These are phyloP conservation scores for Brachypteracias leptosomus DNA, from an alignment of 2,113 vertebrate genomes.

Conservation along the genomic window DNA sequence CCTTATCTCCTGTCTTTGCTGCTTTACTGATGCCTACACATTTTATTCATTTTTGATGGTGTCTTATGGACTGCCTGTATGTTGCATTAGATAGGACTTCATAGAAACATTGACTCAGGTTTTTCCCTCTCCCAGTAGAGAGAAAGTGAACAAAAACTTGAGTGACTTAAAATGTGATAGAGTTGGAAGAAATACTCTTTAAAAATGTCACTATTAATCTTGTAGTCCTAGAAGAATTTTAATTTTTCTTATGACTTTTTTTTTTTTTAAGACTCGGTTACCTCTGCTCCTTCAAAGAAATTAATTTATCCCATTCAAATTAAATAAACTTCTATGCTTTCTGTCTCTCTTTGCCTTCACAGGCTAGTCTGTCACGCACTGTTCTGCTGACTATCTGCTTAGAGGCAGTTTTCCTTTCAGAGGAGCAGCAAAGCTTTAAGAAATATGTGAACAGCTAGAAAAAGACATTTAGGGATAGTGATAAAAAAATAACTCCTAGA, in stretches of 20 bases:
- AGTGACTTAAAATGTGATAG: not conserved
- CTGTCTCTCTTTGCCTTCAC: not conserved
- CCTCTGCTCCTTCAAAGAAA: not conserved
- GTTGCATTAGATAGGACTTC: not conserved
- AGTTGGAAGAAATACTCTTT: not conserved
- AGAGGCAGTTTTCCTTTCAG: not conserved
- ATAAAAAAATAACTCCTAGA: not conserved
- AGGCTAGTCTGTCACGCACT: not conserved
- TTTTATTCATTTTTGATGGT: not conserved
- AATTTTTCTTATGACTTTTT: not conserved
- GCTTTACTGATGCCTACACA: not conserved
- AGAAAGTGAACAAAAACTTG: not conserved
- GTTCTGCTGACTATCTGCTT: not conserved
- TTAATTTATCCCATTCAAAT: not conserved
- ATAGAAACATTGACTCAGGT: not conserved
- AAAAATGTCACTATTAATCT: not conserved
- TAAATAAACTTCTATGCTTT: not conserved
- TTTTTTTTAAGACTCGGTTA: not conserved
- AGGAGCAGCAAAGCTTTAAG: not conserved
- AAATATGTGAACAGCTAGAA: not conserved
- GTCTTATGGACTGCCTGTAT: not conserved
- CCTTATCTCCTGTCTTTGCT: not conserved
- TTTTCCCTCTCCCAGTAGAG: not conserved
- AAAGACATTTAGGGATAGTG: not conserved
- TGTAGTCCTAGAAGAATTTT: not conserved